Evolutionary conservation across 2,888 invertebrate genomes (phyloP).

Genomic region (Eristalis arbustorum): DNA sequence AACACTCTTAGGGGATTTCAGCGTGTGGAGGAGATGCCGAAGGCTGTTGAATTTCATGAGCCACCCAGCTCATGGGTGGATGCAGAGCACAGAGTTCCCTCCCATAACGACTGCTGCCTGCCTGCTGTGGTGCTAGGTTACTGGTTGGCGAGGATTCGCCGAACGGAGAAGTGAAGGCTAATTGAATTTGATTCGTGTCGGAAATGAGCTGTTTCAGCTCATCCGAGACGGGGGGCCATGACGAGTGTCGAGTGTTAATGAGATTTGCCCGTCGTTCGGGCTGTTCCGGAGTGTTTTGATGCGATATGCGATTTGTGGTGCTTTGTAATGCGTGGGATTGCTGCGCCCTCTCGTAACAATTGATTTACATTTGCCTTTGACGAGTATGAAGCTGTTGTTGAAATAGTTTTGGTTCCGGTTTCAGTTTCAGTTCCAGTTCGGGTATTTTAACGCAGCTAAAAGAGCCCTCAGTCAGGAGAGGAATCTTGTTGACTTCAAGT

Average conservation of each 20-base stretch:
- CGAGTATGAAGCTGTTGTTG: too few species aligned
- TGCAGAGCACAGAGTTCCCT: background rate
- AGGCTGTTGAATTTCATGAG: background rate
- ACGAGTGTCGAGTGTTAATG: background rate
- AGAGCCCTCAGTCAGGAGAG: too few species aligned
- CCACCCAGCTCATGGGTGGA: too few species aligned
- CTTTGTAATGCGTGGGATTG: background rate
- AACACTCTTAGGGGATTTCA: background rate
- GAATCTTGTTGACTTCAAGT: too few species aligned
- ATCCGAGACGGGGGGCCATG: background rate
- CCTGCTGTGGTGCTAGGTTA: background rate
- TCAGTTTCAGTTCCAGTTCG: too few species aligned
- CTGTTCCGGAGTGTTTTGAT: background rate
- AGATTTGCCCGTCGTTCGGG: background rate
- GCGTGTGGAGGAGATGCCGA: background rate
- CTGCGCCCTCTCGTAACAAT: background rate
- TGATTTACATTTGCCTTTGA: background rate
- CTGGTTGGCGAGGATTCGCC: background rate
- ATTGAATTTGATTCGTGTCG: background rate
- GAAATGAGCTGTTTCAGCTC: background rate
- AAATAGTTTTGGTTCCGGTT: too few species aligned
- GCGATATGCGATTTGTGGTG: background rate
- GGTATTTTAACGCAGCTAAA: too few species aligned
- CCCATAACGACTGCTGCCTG: background rate
- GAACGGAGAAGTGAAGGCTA: background rate